Percentiles rank a stretch among this genome's conserved stretches.
Evolutionary conservation across 2,888 invertebrate genomes (phyloP).

Genomic region (Hylaea fasciaria): DNA sequence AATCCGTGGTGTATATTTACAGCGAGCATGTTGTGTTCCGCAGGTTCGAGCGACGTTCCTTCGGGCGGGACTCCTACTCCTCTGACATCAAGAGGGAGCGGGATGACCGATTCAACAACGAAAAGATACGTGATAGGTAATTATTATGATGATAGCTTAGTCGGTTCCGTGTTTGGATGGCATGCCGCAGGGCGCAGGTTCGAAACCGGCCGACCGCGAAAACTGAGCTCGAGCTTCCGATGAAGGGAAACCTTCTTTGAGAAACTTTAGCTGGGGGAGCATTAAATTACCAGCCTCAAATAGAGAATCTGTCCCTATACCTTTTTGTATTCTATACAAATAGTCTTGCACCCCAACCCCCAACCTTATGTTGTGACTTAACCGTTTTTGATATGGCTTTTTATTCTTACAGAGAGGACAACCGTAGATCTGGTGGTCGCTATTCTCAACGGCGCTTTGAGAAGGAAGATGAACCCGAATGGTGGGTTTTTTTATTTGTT

Average conservation of each 20-base stretch:
- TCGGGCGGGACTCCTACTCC: conserved; percentile 85
- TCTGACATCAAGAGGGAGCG: conserved; percentile 81
- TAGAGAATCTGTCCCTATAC: no score
- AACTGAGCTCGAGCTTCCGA: no score
- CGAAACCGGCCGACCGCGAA: no score
- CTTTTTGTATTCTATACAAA: no score
- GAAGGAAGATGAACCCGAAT: conserved; percentile 94
- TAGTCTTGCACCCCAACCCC: background rate
- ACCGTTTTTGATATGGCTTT: no score
- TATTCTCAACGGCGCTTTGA: conserved; percentile 86
- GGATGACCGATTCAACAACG: conserved; percentile 79
- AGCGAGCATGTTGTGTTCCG: conserved; percentile 3
- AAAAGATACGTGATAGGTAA: conserved; percentile 75
- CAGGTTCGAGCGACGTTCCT: conserved; percentile 85
- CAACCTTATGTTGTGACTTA: no score
- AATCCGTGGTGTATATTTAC: no score
- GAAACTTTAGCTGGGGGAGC: no score
- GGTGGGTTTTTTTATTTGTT: conserved; percentile 79
- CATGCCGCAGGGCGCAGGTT: no score
- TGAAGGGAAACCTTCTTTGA: no score
- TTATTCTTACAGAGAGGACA: conserved; percentile 71
- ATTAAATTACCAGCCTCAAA: no score
- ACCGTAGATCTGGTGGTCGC: conserved; percentile 82
- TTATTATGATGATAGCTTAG: background rate
- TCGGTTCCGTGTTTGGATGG: no score